These are phyloP conservation scores for Colletes latitarsis DNA, from an alignment of 1,140 invertebrate genomes.

Conservation along the genomic window DNA sequence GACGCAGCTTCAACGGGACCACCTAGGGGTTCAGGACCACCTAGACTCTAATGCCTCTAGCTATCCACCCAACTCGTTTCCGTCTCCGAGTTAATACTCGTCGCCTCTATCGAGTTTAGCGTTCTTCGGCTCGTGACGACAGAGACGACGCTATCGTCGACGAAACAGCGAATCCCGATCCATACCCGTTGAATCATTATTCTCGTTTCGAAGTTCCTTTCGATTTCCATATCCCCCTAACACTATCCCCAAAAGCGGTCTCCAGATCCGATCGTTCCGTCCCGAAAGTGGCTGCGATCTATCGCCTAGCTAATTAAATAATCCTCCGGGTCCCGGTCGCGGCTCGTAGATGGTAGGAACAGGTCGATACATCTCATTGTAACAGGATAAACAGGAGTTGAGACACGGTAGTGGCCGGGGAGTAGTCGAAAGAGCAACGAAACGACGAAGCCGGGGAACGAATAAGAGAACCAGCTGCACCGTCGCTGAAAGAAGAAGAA, in stretches of 20 bases:
- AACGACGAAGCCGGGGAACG: slow-evolving; percentile 11
- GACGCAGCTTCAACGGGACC: no score
- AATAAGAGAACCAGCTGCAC: slow-evolving; percentile 50
- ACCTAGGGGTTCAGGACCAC: no score
- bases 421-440: slow-evolving; percentile 28
- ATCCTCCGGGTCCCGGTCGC: slow-evolving; percentile 71
- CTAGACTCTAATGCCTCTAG: no score
- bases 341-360: slow-evolving; percentile 70
- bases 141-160: no score
- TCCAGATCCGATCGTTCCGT: not conserved
- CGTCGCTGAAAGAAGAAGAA: slow-evolving; percentile 42
- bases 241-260: not conserved
- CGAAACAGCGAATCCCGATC: no score
- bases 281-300: slow-evolving; percentile 37
- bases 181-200: no score
- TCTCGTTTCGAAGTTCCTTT: not conserved
- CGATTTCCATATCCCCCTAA: not conserved
- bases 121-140: no score
- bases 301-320: slow-evolving; percentile 80
- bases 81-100: no score
- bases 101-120: no score
- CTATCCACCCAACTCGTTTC: no score
- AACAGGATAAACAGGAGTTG: slow-evolving; percentile 80
- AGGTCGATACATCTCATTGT: slow-evolving; percentile 81
- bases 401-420: slow-evolving; percentile 66